Evolutionary conservation across 2,888 invertebrate species (phyloP).

Genomic region (Operophtera brumata): DNA sequence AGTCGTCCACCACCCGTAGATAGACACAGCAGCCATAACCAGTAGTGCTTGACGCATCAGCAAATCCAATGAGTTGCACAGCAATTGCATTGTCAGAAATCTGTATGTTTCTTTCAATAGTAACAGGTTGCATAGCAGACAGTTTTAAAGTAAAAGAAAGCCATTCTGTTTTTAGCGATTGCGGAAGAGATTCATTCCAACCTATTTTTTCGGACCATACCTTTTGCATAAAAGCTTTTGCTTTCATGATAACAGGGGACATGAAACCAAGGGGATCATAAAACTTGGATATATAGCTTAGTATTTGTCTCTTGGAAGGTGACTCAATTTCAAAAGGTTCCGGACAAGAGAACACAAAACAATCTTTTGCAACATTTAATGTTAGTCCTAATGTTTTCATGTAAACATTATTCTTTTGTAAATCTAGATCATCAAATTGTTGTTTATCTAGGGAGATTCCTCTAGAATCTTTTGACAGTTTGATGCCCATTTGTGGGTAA

Average conservation of each 20-base stretch:
- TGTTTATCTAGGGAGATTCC: slow-evolving; percentile 3
- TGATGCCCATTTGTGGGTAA: slow-evolving; percentile 21
- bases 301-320: background rate
- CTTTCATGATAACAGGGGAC: slow-evolving; percentile 16
- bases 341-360: background rate
- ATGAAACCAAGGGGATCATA: background rate
- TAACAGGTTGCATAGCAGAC: background rate
- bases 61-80: slow-evolving; percentile 24
- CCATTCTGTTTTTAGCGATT: slow-evolving; percentile 15
- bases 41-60: slow-evolving; percentile 22
- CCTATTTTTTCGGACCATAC: slow-evolving; percentile 18
- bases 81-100: background rate
- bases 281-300: background rate
- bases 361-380: slow-evolving; percentile 1
- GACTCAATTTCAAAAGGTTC: background rate
- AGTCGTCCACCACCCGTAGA: slow-evolving; percentile 8
- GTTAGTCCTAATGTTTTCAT: slow-evolving; percentile 22
- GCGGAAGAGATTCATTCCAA: slow-evolving; percentile 22
- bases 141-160: slow-evolving; percentile 15
- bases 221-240: slow-evolving; percentile 21
- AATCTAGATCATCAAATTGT: slow-evolving; percentile 16
- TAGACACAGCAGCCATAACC: slow-evolving; percentile 23
- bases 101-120: background rate
- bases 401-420: slow-evolving; percentile 14
- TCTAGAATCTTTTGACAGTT: slow-evolving; percentile 3